Conservation (phyloP, 1,140 invertebrate species). For the Drosophila neocordata region DNA sequence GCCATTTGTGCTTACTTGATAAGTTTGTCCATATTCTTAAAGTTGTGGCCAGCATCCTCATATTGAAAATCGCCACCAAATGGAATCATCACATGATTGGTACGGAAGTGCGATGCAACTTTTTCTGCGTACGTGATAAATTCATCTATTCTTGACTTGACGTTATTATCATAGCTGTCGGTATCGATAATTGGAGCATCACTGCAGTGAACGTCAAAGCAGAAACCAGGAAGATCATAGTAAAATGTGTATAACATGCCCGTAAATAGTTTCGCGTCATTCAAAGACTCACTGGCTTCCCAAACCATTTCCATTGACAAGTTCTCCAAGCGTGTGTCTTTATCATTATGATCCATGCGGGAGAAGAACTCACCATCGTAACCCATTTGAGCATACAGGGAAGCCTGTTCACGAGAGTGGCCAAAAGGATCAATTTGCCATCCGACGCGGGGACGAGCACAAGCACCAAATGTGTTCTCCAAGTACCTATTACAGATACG, state of each 20-base stretch:
- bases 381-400: constrained; percentile 91
- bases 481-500: constrained; percentile 82
- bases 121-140: constrained; percentile 85
- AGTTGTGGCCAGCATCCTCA: constrained; percentile 93
- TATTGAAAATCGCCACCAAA: constrained; percentile 98
- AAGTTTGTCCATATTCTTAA: constrained; percentile 93
- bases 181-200: constrained; percentile 93
- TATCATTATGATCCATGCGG: constrained; percentile 95
- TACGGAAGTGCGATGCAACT: constrained; percentile 85
- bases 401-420: constrained; percentile 93
- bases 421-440: constrained; percentile 98
- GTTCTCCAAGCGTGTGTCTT: constrained; percentile 85
- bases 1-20: constrained; percentile 87
- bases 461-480: constrained; percentile 92
- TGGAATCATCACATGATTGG: constrained; percentile 92
- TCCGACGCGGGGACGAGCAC: constrained; percentile 90
- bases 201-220: constrained; percentile 92
- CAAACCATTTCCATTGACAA: constrained; percentile 83
- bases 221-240: constrained; percentile 92
- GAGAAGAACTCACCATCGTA: constrained; percentile 95
- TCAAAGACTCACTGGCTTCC: constrained; percentile 87
- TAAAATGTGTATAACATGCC: constrained; percentile 91
- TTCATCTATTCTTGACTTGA: constrained; percentile 85
- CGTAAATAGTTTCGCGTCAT: constrained; percentile 88
- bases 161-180: constrained; percentile 88